These are phyloP conservation scores for Halocynthia roretzi DNA, from an alignment of 23 tunicate genomes.

Conservation along the genomic window DNA sequence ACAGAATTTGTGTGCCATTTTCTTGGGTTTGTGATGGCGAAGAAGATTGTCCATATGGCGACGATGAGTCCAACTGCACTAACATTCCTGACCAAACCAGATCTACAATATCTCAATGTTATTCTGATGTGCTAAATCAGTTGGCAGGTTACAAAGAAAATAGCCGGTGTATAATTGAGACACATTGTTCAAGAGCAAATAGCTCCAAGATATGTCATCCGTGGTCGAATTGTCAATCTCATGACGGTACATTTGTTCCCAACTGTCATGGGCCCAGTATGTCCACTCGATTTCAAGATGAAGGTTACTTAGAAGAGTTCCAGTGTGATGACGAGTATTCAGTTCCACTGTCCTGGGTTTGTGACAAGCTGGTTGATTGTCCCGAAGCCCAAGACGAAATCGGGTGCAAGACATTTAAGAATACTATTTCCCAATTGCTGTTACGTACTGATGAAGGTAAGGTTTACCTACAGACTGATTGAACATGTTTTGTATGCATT, in stretches of 20 bases:
- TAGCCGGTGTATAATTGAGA: background rate
- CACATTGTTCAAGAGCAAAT: background rate
- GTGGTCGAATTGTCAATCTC: background rate
- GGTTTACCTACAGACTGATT: too few species aligned
- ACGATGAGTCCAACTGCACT: background rate
- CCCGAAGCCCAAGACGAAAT: background rate
- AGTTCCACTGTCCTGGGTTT: background rate
- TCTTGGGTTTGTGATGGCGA: constrained; percentile 7
- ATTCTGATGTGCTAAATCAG: too few species aligned
- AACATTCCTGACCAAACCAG: too few species aligned
- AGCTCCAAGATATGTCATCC: background rate
- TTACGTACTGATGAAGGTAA: too few species aligned
- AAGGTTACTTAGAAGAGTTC: background rate
- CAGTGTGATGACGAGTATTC: background rate
- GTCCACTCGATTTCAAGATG: too few species aligned
- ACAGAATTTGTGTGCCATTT: constrained; percentile 1
- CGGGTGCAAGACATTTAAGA: background rate
- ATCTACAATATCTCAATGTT: too few species aligned
- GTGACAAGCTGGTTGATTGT: constrained; percentile 2
- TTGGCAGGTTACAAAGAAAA: background rate
- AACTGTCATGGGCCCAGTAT: background rate
- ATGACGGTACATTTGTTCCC: constrained; percentile 1
- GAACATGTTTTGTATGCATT: too few species aligned
- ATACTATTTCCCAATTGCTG: too few species aligned
- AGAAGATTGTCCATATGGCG: constrained; percentile 1